A percentile compares a stretch with the other conserved stretches of the same genome.
Conservation (phyloP, 2,888 invertebrate genomes). For the Amblyteles armatorius region DNA sequence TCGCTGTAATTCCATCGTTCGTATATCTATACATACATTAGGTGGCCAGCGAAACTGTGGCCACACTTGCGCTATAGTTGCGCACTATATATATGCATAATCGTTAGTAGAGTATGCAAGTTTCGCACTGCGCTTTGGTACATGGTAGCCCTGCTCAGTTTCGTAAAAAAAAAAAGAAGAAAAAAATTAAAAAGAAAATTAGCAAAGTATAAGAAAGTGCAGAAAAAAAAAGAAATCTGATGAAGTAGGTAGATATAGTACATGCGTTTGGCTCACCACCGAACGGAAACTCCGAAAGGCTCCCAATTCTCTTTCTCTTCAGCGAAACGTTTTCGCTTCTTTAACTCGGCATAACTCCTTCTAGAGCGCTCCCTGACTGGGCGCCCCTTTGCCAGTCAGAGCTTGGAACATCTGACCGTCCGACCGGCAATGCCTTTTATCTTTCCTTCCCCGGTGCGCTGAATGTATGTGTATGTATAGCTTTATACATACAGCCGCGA, state of each 20-base stretch:
- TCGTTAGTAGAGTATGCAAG: slow-evolving; percentile 7
- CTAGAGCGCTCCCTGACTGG: slow-evolving; percentile 55
- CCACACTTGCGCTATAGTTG: slow-evolving; percentile 16
- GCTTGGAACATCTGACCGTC: slow-evolving; percentile 66
- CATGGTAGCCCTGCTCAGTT: not conserved
- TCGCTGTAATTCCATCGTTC: slow-evolving; percentile 49
- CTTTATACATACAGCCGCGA: slow-evolving; percentile 17
- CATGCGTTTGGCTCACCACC: slow-evolving; percentile 37
- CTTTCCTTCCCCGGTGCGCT: slow-evolving; percentile 43
- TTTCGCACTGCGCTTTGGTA: slow-evolving; percentile 17
- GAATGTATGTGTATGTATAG: slow-evolving; percentile 19
- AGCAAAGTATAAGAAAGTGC: slow-evolving; percentile 11
- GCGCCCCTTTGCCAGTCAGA: slow-evolving; percentile 48
- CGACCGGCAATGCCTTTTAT: slow-evolving; percentile 65
- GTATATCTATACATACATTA: slow-evolving; percentile 21
- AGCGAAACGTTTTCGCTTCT: slow-evolving; percentile 58
- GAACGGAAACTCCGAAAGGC: slow-evolving; percentile 55
- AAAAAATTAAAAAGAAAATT: not conserved
- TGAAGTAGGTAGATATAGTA: slow-evolving; percentile 31
- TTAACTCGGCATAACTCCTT: slow-evolving; percentile 62
- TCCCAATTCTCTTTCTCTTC: slow-evolving; percentile 50
- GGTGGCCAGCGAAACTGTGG: slow-evolving; percentile 28
- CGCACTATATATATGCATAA: slow-evolving; percentile 15
- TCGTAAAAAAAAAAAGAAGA: not conserved
- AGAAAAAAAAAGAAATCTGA: slow-evolving; percentile 31